Conservation (phyloP, 1,140 invertebrate genomes). For the Ips typographus region DNA sequence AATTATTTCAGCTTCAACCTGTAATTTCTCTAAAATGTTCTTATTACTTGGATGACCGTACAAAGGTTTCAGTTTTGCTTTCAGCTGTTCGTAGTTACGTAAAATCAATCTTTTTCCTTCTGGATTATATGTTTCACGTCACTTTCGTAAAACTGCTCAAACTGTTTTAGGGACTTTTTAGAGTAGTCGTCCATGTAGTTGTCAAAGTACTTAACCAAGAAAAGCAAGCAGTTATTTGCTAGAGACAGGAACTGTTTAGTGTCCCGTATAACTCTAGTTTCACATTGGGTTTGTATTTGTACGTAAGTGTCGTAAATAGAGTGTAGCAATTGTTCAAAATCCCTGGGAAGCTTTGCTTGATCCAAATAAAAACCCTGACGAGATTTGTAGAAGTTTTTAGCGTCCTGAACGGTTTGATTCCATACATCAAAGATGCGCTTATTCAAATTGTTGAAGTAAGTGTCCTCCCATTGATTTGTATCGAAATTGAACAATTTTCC, state of each 20-base stretch:
- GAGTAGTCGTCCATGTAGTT: constrained; percentile 9
- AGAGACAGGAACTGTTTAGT: constrained; percentile 8
- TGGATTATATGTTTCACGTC: neutral
- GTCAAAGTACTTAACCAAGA: neutral
- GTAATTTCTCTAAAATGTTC: constrained; percentile 22
- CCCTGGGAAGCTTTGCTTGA: too few relatives aligned
- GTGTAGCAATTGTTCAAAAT: neutral
- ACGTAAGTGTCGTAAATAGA: constrained; percentile 5
- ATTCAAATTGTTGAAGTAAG: constrained; percentile 10
- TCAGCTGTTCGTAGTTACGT: constrained; percentile 9
- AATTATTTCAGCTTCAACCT: constrained; percentile 19
- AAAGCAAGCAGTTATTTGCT: constrained; percentile 1
- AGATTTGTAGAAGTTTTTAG: too few relatives aligned
- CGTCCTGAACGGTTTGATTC: too few relatives aligned
- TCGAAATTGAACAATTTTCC: constrained; percentile 5
- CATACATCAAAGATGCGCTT: neutral
- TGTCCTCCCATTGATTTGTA: neutral
- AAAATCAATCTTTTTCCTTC: neutral
- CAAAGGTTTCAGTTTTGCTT: constrained; percentile 23
- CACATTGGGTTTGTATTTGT: constrained; percentile 20
- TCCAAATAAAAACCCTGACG: too few relatives aligned
- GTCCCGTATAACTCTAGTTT: constrained; percentile 17
- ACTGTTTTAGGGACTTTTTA: constrained; percentile 5
- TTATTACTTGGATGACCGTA: constrained; percentile 35
- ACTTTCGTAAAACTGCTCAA: constrained; percentile 9